Evolutionary conservation across 2,113 vertebrate species (phyloP).

Genomic region (Periophthalmodon schlosseri): DNA sequence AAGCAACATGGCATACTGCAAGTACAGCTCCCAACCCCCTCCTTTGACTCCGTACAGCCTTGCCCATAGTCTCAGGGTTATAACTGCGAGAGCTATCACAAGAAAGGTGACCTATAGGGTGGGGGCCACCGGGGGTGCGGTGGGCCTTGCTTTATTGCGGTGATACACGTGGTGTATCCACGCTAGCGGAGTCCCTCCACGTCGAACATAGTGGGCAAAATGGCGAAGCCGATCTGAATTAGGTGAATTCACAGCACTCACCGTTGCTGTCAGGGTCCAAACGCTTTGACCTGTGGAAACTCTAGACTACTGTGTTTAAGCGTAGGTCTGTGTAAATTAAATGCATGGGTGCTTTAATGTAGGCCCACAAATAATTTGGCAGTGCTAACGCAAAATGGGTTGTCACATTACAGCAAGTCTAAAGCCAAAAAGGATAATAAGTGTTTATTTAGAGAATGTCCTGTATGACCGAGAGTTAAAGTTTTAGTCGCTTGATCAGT

Average conservation of each 20-base stretch:
- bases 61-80: not conserved
- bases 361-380: not conserved
- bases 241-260: not conserved
- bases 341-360: not conserved
- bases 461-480: not conserved
- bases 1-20: constrained; percentile 38
- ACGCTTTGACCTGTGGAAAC: not conserved
- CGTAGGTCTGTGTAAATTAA: fast-evolving
- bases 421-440: constrained; percentile 8
- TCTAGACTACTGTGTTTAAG: not conserved
- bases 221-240: constrained; percentile 62
- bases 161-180: constrained; percentile 67
- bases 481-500: not conserved
- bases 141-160: constrained; percentile 16
- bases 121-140: constrained; percentile 25
- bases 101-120: constrained; percentile 35
- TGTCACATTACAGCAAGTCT: not conserved
- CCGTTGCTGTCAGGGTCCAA: not conserved
- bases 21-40: not conserved
- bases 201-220: constrained; percentile 71
- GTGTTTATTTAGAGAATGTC: constrained; percentile 8
- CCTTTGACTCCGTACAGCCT: not conserved
- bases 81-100: constrained; percentile 14
- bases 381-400: constrained; percentile 35
- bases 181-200: constrained; percentile 56